Conservation (phyloP, 2,113 vertebrate species). For the Cyphomyrus discorhynchus region DNA sequence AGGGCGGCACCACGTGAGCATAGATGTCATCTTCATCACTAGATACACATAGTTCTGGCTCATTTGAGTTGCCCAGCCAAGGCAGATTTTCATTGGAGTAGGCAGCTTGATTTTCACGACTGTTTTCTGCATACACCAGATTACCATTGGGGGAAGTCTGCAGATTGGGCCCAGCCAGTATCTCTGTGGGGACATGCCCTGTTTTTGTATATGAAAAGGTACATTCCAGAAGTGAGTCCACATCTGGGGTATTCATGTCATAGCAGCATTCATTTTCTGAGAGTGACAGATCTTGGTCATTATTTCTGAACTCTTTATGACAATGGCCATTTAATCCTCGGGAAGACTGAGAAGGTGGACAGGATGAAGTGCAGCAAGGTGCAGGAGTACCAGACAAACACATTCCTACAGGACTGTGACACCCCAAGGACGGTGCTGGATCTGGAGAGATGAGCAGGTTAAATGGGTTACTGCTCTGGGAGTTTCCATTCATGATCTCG, state of each 20-base stretch:
- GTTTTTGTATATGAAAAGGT: conserved; percentile 62
- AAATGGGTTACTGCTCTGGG: conserved; percentile 42
- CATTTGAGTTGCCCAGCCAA: conserved; percentile 27
- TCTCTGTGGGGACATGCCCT: conserved; percentile 28
- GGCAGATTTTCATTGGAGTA: conserved; percentile 35
- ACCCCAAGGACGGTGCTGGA: conserved; percentile 9
- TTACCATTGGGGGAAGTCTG: conserved; percentile 36
- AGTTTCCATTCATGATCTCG: conserved; percentile 36
- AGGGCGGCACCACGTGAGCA: conserved; percentile 56
- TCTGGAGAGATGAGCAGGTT: conserved; percentile 49
- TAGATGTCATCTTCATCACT: conserved; percentile 97
- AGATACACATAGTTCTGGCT: conserved; percentile 49
- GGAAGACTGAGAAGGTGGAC: conserved; percentile 26
- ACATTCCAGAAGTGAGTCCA: conserved; percentile 63
- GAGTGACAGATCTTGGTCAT: background rate
- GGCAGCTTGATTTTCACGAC: conserved; percentile 19
- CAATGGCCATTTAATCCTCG: conserved; percentile 26
- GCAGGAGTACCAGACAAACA: background rate
- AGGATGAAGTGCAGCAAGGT: background rate
- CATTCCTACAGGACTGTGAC: background rate
- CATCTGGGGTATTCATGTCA: conserved; percentile 46
- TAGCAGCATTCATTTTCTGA: background rate
- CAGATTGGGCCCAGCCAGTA: conserved; percentile 36
- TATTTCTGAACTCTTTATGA: background rate
- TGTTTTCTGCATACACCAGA: conserved; percentile 18